Evolutionary conservation across 1,140 invertebrate genomes (phyloP), one percentile per base, ranked within the genome.

Genomic region (Bombus soroeensis): DNA sequence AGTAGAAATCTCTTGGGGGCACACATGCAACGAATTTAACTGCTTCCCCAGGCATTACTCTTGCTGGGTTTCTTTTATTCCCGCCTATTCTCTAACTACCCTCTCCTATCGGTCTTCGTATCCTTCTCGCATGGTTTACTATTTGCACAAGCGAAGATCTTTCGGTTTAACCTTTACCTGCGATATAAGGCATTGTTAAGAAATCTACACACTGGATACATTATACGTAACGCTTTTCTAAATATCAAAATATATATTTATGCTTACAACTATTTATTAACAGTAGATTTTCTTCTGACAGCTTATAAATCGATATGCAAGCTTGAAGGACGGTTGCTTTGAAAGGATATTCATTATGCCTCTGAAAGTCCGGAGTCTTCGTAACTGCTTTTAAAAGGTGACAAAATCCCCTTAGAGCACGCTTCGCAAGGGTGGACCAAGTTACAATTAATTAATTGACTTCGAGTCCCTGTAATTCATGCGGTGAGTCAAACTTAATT

Each of bases 1-100:
- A 92, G 91, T 92, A 89, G 92, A 94, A 92, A 91, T 91, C 93
- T 93, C 89, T 92, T 91, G 88, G 86, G 91, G 91, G 90, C 94
- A 94, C 93, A 95, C 94, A 95, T 95, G 94, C 93, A 95, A 92
- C 93, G 94, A 90, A 93, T 95, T 95, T 95, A 94, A 95, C 94
- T 95, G 93, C 94, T 94, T 95, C 94, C 94, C 94, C 88, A 91
- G 91, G 91, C 94, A 94, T 94, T 95, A 94, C 93, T 94, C 93
- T 94, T 94, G 90, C 91, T 86, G 79, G 86, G 87, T 93, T 94
- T 95, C 94, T 95, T 95, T 95, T 94, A 94, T 94, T 94, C 91
- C 86, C 78, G 76, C 76, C 86, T 90, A 86, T 92, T 66, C 89
- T 89, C 85, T 85, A 75, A 87, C 88, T 72, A 83, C 74, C 28